Evolutionary conservation across 2,113 vertebrate genomes (phyloP).

Genomic region (Formicarius rufipectus): DNA sequence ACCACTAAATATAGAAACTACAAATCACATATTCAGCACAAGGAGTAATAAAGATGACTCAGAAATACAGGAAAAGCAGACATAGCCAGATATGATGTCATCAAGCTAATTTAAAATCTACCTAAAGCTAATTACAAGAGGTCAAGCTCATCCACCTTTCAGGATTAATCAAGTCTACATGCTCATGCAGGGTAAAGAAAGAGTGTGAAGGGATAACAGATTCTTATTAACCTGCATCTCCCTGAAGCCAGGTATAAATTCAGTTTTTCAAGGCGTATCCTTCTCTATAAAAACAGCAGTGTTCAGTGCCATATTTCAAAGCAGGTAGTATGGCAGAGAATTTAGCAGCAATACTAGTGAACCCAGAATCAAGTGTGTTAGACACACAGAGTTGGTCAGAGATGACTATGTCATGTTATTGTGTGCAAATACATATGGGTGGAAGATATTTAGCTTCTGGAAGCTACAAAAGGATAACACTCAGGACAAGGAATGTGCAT

Average conservation of each 20-base stretch:
- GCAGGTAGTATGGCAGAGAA: fast-evolving
- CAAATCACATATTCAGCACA: background rate
- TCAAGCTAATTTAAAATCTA: constrained; percentile 1
- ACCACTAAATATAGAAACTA: background rate
- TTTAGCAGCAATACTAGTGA: background rate
- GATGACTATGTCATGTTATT: background rate
- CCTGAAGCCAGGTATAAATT: background rate
- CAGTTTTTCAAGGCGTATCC: background rate
- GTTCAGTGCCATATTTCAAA: background rate
- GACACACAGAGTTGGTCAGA: background rate
- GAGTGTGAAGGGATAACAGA: background rate
- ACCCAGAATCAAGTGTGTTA: background rate
- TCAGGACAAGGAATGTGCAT: background rate
- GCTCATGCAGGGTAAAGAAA: background rate
- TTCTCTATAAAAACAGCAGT: background rate
- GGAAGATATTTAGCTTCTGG: background rate
- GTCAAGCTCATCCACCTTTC: background rate
- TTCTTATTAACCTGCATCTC: background rate
- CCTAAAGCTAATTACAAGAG: background rate
- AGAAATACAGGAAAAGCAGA: background rate
- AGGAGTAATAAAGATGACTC: background rate
- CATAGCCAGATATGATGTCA: constrained; percentile 10
- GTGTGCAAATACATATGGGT: fast-evolving
- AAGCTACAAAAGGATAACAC: background rate
- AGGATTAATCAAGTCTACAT: background rate